Percentiles rank a stretch among this genome's conserved stretches.
Conservation (phyloP, 2,797 vertebrate species). For the Hemibagrus guttatus region DNA sequence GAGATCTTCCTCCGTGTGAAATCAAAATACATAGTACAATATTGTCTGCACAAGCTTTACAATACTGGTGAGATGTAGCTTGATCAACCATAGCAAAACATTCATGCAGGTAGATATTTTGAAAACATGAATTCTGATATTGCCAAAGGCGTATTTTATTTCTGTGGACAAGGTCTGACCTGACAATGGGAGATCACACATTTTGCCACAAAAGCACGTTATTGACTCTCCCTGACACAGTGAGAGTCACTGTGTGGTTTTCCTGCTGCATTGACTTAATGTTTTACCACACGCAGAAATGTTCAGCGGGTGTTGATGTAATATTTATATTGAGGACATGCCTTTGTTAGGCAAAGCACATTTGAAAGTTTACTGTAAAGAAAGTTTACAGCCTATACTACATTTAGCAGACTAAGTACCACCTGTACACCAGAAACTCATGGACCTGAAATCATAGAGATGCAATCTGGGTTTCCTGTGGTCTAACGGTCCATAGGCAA, state of each 20-base stretch:
- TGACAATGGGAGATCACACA: not conserved
- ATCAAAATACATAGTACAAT: constrained; percentile 37
- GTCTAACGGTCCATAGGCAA: not conserved
- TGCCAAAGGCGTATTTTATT: not conserved
- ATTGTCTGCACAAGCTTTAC: constrained; percentile 6
- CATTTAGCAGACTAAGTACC: not conserved
- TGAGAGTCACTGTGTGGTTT: constrained; percentile 42
- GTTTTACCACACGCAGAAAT: not conserved
- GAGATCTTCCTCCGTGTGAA: constrained; percentile 43
- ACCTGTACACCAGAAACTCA: not conserved
- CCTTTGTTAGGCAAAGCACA: not conserved
- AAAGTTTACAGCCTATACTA: not conserved
- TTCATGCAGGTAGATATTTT: not conserved
- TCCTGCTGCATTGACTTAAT: constrained; percentile 40
- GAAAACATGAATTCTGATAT: not conserved
- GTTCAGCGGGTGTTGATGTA: not conserved
- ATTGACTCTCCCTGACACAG: constrained; percentile 32
- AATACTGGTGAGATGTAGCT: not conserved
- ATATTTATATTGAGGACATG: not conserved
- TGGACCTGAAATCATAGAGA: not conserved
- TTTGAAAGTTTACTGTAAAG: not conserved
- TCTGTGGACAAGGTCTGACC: not conserved
- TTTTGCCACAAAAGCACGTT: not conserved
- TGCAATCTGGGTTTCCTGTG: constrained; percentile 28
- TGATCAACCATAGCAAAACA: not conserved